Evolutionary conservation across 2,888 invertebrate genomes (phyloP).

Genomic region (Agrilus cyanescens): DNA sequence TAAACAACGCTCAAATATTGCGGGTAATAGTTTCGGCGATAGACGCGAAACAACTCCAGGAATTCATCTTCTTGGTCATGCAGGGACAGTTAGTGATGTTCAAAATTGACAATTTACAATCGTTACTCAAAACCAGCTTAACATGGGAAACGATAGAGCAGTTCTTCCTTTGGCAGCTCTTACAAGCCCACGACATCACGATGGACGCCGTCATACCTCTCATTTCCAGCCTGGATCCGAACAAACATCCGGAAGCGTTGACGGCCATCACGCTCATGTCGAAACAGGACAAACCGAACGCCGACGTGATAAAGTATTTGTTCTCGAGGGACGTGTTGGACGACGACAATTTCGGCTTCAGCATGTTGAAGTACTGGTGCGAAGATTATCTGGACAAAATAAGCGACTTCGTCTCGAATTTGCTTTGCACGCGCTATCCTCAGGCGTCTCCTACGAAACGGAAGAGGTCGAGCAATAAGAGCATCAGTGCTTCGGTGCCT

Average conservation of each 20-base stretch:
- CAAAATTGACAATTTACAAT: slow-evolving; percentile 62
- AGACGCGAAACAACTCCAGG: slow-evolving; percentile 82
- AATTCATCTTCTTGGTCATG: slow-evolving; percentile 79
- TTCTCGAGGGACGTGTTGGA: slow-evolving; percentile 56
- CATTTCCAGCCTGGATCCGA: slow-evolving; percentile 64
- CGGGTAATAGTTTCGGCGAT: slow-evolving; percentile 83
- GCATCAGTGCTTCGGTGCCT: slow-evolving; percentile 56
- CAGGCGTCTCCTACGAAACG: slow-evolving; percentile 83
- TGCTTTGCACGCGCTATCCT: slow-evolving; percentile 72
- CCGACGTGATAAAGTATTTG: slow-evolving; percentile 73
- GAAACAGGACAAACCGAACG: slow-evolving; percentile 82
- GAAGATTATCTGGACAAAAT: slow-evolving; percentile 83
- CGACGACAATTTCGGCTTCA: slow-evolving; percentile 80
- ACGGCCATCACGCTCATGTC: slow-evolving; percentile 82
- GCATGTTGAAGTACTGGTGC: slow-evolving; percentile 89
- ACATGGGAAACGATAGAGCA: slow-evolving; percentile 97
- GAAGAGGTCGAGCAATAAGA: slow-evolving; percentile 70
- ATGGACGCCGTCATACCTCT: slow-evolving; percentile 79
- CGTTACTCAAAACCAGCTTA: slow-evolving; percentile 70
- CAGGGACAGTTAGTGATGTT: slow-evolving; percentile 80
- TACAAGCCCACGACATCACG: slow-evolving; percentile 87
- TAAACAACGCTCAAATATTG: slow-evolving; percentile 79
- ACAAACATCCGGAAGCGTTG: slow-evolving; percentile 84
- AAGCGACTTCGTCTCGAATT: slow-evolving; percentile 65
- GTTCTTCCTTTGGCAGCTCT: slow-evolving; percentile 92